Evolutionary conservation across 2,797 vertebrate genomes (phyloP), one percentile per base, ranked within the genome.

Genomic region (Danio choprae): DNA sequence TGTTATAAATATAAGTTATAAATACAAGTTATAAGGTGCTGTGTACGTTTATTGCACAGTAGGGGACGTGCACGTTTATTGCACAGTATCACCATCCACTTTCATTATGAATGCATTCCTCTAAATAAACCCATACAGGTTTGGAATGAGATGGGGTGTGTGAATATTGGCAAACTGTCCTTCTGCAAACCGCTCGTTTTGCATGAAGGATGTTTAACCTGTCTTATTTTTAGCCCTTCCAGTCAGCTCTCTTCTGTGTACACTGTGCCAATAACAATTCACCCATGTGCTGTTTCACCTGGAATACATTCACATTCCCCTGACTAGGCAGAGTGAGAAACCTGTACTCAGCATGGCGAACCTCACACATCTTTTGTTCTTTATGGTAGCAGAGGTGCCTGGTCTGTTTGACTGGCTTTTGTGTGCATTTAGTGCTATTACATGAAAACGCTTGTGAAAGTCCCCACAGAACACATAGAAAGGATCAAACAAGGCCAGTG

Each of bases 341-440:
- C 73, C 38, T 73, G 62, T 65, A 79, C 85, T 85, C 83, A 86
- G 84, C 84, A 84, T 4, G 20, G 63, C 56, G 56, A 74, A 84
- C 53, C 77, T 64, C 56, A 12, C 62, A 22, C 13, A 58, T 43
- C 79, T 74, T 84, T 86, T 85, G 83, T 84, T 87, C 58, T 44
- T 55, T 60, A 22, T 50, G 18, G 29, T 41, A 70, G 71, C 53
- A 71, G 55, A 73, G 59, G 71, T 55, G 41, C 58, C 75, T 41
- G 56, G 46, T 18, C 53, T 46, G 76, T 71, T 36, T 56, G n/a
- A n/a, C 29, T 60, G 50, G 38, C 68, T 43, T 76, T 79, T 74
- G 63, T 71, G 56, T 84, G 69, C 69, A 40, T 65, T 83, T 58
- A 79, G 41, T 51, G 15, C 77, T 18, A 46, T 65, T 59, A 62